Conservation (phyloP, 2,888 invertebrate species). For the Eumacrocentrus americanus region DNA sequence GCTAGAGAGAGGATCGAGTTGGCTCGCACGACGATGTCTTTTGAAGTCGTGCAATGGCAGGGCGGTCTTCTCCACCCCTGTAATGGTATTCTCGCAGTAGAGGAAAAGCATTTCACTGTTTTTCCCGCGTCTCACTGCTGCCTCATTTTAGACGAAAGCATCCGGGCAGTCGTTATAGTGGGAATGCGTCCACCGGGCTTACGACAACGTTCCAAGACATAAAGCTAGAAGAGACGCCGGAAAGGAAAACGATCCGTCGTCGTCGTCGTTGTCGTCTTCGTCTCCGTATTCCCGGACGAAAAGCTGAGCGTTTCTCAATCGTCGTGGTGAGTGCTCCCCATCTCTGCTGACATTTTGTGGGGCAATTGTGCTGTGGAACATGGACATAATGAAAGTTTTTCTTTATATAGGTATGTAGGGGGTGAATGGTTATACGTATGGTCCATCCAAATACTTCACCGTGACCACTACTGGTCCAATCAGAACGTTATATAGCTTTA, state of each 20-base stretch:
- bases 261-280: not conserved
- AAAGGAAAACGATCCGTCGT: slow-evolving; percentile 1
- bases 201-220: slow-evolving; percentile 2
- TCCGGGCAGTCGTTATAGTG: not conserved
- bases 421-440: too few relatives aligned
- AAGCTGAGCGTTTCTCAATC: not conserved
- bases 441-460: too few relatives aligned
- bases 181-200: not conserved
- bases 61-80: slow-evolving; percentile 5
- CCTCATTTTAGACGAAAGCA: not conserved
- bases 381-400: not conserved
- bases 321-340: not conserved
- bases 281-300: not conserved
- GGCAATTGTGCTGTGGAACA: not conserved
- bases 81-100: not conserved
- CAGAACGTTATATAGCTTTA: too few relatives aligned
- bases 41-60: not conserved
- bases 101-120: slow-evolving; percentile 19
- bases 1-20: not conserved
- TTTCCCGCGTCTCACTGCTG: slow-evolving; percentile 5
- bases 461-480: too few relatives aligned
- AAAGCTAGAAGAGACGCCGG: not conserved
- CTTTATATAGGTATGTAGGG: too few relatives aligned
- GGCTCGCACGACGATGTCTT: not conserved
- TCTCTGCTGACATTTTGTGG: not conserved